Percentiles rank a stretch among this genome's conserved stretches.
Evolutionary conservation across 2,797 vertebrate species (phyloP).

Genomic region (Gymnothorax reevesii): DNA sequence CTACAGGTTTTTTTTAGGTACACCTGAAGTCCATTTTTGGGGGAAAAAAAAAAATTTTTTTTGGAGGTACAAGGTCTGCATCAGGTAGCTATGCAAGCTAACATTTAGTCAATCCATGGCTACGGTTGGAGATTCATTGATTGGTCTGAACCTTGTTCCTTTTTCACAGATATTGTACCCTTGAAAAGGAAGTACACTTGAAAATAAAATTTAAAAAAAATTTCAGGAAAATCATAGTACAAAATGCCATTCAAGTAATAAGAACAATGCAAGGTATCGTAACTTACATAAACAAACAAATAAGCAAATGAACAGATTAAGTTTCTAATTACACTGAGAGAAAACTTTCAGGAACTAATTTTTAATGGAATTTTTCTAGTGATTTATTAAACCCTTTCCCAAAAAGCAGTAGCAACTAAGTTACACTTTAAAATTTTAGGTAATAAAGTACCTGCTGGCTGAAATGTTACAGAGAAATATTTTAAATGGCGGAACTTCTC

Average conservation of each 20-base stretch:
- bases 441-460: neutral
- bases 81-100: neutral
- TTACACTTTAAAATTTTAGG: neutral
- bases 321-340: neutral
- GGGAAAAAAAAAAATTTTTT: neutral
- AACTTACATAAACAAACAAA: neutral
- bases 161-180: too few relatives aligned
- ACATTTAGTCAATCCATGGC: neutral
- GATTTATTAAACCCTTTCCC: neutral
- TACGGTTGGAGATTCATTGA: neutral
- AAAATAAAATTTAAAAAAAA: too few relatives aligned
- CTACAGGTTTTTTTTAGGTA: too few relatives aligned
- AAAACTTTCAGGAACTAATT: neutral
- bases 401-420: neutral
- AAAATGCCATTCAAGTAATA: too few relatives aligned
- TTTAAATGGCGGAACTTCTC: slow-evolving; percentile 23
- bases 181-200: too few relatives aligned
- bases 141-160: too few relatives aligned
- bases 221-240: too few relatives aligned
- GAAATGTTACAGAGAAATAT: neutral
- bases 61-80: too few relatives aligned
- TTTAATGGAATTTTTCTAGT: too few relatives aligned
- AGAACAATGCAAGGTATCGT: too few relatives aligned
- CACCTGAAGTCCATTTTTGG: too few relatives aligned
- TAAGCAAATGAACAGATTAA: neutral